phyloP scores from a whole-genome alignment of 2,888 invertebrate genomes.

The Deilephila elpenor region DNA sequence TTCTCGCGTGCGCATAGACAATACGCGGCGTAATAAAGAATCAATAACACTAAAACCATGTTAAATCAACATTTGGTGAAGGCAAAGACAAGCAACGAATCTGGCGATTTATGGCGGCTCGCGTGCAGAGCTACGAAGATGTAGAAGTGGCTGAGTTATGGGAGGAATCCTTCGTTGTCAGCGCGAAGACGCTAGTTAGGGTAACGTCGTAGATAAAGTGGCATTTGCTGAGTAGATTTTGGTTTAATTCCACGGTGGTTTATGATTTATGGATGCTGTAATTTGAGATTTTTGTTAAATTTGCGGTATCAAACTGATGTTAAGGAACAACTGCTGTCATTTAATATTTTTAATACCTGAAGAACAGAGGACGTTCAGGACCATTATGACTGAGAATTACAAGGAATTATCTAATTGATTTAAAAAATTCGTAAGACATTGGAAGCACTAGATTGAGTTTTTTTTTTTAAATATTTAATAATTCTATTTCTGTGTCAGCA shows the following conservation, averaged over 20 bases:
- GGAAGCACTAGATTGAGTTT: too few species aligned
- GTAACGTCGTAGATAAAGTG: background rate
- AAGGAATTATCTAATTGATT: too few species aligned
- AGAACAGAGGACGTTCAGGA: too few species aligned
- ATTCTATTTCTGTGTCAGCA: too few species aligned
- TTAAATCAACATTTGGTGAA: slow-evolving; percentile 84
- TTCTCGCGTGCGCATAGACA: slow-evolving; percentile 80
- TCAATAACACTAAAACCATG: slow-evolving; percentile 84
- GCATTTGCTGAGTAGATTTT: slow-evolving; percentile 9
- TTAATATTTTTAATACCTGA: too few species aligned
- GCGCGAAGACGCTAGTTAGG: slow-evolving; percentile 12
- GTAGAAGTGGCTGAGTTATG: slow-evolving; percentile 56
- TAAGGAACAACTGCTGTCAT: too few species aligned
- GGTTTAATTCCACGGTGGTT: background rate
- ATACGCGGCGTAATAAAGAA: slow-evolving; percentile 82
- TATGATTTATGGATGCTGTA: background rate
- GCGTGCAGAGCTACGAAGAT: slow-evolving; percentile 59
- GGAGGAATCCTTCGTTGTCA: slow-evolving; percentile 31
- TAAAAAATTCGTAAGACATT: too few species aligned
- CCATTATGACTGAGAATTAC: too few species aligned
- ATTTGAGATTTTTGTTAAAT: background rate
- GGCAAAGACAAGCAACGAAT: slow-evolving; percentile 82
- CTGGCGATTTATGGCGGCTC: slow-evolving; percentile 79
- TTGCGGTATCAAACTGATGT: too few species aligned
- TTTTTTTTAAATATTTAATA: too few species aligned